These are phyloP conservation scores for Phorcus lineatus DNA, from an alignment of 2,888 invertebrate species.

Conservation along the genomic window DNA sequence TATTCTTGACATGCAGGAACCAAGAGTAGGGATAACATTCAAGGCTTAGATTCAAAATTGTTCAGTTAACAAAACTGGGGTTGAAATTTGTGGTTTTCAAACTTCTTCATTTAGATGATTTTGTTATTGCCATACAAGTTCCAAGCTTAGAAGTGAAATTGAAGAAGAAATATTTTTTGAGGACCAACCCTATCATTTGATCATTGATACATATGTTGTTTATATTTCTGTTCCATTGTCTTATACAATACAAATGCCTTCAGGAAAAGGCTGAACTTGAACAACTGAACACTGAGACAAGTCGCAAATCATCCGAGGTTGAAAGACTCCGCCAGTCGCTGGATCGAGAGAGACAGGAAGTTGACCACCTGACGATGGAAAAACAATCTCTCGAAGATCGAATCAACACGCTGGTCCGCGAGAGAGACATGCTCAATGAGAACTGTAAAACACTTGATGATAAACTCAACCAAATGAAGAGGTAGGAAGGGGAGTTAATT, in stretches of 20 bases:
- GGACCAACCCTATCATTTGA: no score
- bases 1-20: no score
- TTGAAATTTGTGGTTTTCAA: no score
- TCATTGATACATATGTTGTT: background rate
- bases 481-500: slow-evolving; percentile 44
- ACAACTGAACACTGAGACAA: slow-evolving; percentile 59
- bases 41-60: no score
- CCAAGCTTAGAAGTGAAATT: no score
- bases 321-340: slow-evolving; percentile 62
- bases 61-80: no score
- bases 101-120: no score
- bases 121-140: no score
- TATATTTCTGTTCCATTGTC: background rate
- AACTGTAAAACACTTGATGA: slow-evolving; percentile 63
- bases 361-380: slow-evolving; percentile 61
- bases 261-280: slow-evolving; percentile 68
- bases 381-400: slow-evolving; percentile 65
- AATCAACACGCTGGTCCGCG: slow-evolving; percentile 58
- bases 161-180: no score
- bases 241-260: background rate
- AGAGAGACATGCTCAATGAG: slow-evolving; percentile 65
- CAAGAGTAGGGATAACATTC: no score
- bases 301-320: slow-evolving; percentile 61
- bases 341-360: slow-evolving; percentile 63
- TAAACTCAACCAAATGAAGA: slow-evolving; percentile 65